A percentile compares a stretch with the other conserved stretches of the same genome.
These are phyloP conservation scores for Limnodromus scolopaceus DNA, from an alignment of 2,797 vertebrate genomes.

Conservation along the genomic window DNA sequence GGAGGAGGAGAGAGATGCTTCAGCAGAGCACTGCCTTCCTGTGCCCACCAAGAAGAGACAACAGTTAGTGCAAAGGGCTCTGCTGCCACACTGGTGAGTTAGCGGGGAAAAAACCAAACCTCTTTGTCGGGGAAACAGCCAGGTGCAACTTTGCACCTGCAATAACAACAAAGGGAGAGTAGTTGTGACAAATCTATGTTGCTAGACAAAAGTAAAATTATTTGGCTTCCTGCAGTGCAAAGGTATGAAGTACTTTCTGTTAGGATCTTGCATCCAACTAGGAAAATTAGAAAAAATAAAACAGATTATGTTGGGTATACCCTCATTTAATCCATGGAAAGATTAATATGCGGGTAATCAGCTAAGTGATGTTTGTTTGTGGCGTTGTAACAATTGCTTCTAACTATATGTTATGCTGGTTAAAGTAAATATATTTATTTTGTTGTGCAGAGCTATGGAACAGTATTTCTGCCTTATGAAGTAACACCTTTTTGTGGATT, in stretches of 20 bases:
- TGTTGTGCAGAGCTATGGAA: background rate
- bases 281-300: background rate
- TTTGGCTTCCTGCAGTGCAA: background rate
- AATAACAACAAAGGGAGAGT: background rate
- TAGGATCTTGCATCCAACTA: background rate
- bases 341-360: background rate
- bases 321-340: background rate
- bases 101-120: accelerated
- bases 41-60: background rate
- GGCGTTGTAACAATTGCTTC: background rate
- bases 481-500: background rate
- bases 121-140: background rate
- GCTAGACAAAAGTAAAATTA: background rate
- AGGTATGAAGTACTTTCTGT: background rate
- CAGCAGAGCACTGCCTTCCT: background rate
- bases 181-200: background rate
- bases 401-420: background rate
- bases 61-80: background rate
- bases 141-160: background rate
- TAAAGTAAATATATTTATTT: background rate
- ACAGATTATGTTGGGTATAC: background rate
- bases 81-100: background rate
- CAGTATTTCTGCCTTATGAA: background rate
- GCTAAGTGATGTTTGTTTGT: background rate
- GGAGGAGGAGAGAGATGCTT: background rate